Evolutionary conservation across 2,888 invertebrate species (phyloP), one percentile per base, ranked within the genome.

Genomic region (Cheiracanthium punctorium): DNA sequence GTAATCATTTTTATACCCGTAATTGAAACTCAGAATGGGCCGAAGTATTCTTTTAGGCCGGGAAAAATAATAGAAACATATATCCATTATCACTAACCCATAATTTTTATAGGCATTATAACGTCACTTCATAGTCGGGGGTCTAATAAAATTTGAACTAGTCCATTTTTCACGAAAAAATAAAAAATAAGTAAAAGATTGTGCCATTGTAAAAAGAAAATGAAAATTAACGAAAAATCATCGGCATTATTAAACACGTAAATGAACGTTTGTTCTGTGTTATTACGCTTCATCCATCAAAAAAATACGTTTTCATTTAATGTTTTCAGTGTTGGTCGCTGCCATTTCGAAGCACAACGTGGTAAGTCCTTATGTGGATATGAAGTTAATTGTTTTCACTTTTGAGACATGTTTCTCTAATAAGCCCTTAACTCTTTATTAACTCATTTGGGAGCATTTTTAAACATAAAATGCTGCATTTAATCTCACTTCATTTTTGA

Each of bases 261-360:
- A 72, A 33, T 10, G 28, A n/a, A 33, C 72, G 52, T 76, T 82
- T 72, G 65, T 37, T 77, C 82, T 79, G 64, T 82, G 65, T 84
- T 72, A 84, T 84, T 84, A 84, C n/a, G 17, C 67, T 73, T 73
- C 77, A 84, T 84, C 65, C 65, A 84, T 84, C 82, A 84, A 77
- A 52, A 79, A 58, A 41, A 73, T 58, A 41, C 43, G 32, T 77
- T 84, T 76, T 75, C 74, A 69, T 75, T 81, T 74, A 75, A 69
- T 75, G 28, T 81, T 75, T 79, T 75, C 67, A 70, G 58, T 70
- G 75, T 37, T 74, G 12, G 58, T 20, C 8, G n/a, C 14, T 48
- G 58, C 4, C n/a, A 24, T 1, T 24, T 20, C 1, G 58, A 58
- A 4, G 58, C 1, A 58, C 1, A 58, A 17, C 12, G 58, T 20